Base-by-base conservation (phyloP, 2,888 invertebrate genomes). In the Chironomus riparius region DNA sequence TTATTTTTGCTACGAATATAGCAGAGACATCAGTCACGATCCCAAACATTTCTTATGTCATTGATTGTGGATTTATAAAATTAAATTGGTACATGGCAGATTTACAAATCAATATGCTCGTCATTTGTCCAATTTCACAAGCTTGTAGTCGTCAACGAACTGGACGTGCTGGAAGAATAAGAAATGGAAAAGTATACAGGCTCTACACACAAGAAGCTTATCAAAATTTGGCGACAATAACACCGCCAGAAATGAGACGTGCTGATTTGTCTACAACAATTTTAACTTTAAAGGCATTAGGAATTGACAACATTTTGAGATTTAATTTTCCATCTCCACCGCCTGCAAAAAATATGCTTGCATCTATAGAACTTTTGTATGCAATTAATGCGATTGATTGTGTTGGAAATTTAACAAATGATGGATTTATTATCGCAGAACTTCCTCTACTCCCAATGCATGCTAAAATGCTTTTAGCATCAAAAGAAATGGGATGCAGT, bases 21-120 rank as follows among this genome's bases (percentile, higher is more conserved):
- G 98, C 98, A 0, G 98, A 99, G 84, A 95, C 98, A 0, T 97
- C 97, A 1, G 90, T 98, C 18, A 98, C 98, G 0, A 96, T 98
- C 80, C 91, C 93, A 3, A 97, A 97, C 24, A 90, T 99, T 78
- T 91, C 91, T 47, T 96, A 95, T 83, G 97, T 98, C 74, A 90
- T 98, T 76, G 99, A 99, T 83, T 90, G 95, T 82, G 98, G 98
- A 1, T 99, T 96, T 85, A 95, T 97, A 71, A 98, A 98, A 85
- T 83, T 97, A 79, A 91, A 93, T 21, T 96, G 94, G 87, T 97
- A 92, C 82, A 93, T 95, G 80, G 88, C 92, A 0, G 87, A 90
- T 3, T 90, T 93, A 10, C 92, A 93, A 13, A 92, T 94, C 0
- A 94, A 96, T 81, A 89, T 92, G 76, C 84, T 98, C n/a, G 88